These are phyloP conservation scores for Drosophila pandora DNA, from an alignment of 1,140 invertebrate species.

Conservation along the genomic window DNA sequence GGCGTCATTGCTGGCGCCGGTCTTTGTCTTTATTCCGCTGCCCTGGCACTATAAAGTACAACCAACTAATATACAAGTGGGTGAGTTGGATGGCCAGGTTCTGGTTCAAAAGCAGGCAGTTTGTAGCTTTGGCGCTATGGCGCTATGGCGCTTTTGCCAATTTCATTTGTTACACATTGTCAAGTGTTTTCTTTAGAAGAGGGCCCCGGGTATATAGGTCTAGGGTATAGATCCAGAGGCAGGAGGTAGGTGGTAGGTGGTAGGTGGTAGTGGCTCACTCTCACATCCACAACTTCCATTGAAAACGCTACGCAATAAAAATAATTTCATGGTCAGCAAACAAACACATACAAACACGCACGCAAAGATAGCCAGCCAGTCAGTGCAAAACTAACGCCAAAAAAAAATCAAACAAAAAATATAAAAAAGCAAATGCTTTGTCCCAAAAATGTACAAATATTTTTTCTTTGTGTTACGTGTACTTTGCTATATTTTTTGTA, in stretches of 20 bases:
- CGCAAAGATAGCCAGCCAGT: conserved; percentile 4
- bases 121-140: background rate
- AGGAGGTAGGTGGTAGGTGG: background rate
- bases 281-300: conserved; percentile 18
- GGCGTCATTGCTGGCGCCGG: conserved; percentile 59
- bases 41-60: conserved; percentile 29
- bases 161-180: conserved; percentile 59
- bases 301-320: conserved; percentile 64
- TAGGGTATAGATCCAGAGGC: background rate
- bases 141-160: conserved; percentile 34
- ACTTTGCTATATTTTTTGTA: background rate
- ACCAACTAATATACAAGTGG: conserved; percentile 18
- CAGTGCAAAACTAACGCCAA: conserved; percentile 48
- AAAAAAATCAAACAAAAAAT: conserved; percentile 13
- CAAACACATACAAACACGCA: conserved; percentile 12
- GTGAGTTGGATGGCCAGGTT: background rate
- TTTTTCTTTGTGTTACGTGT: conserved; percentile 17
- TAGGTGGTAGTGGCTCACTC: background rate
- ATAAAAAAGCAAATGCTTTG: conserved; percentile 29
- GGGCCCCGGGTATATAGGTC: background rate
- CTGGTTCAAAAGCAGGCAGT: conserved; percentile 15
- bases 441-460: conserved; percentile 50
- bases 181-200: conserved; percentile 14
- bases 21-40: conserved; percentile 45
- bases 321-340: conserved; percentile 72